Conservation (phyloP, 2,888 invertebrate species). For the Sclerodermus sp. region DNA sequence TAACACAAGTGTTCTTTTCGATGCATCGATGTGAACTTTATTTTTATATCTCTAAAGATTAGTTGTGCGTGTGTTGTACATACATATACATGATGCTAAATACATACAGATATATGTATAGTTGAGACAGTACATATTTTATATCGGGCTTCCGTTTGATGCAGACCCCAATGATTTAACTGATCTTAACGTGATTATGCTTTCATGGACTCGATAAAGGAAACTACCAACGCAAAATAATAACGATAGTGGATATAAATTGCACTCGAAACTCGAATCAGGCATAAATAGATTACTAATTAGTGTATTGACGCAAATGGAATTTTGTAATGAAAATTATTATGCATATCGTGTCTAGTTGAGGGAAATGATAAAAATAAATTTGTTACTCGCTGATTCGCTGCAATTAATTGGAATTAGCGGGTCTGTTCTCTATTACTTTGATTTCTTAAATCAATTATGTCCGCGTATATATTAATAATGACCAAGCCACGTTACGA, state of each 20-base stretch:
- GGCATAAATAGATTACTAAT: conserved; percentile 3
- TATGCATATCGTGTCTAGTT: too few species aligned
- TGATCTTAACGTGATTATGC: background rate
- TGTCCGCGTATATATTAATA: background rate
- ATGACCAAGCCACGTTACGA: background rate
- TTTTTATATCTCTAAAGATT: conserved; percentile 19
- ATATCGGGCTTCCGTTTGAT: conserved; percentile 28
- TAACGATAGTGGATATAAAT: background rate
- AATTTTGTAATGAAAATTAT: conserved; percentile 5
- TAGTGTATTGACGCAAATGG: conserved; percentile 10
- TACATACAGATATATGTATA: too few species aligned
- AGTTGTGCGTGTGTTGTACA: conserved; percentile 1
- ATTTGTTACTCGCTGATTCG: too few species aligned
- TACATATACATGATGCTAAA: too few species aligned
- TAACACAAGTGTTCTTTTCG: conserved; percentile 18
- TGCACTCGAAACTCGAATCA: background rate
- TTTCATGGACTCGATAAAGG: background rate
- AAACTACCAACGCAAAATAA: background rate
- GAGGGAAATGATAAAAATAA: too few species aligned
- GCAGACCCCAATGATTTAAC: conserved; percentile 15
- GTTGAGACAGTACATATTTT: conserved; percentile 13
- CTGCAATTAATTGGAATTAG: too few species aligned
- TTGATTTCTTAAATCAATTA: background rate
- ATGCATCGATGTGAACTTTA: conserved; percentile 16
- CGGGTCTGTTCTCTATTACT: too few species aligned